Percentiles rank a stretch among this genome's conserved stretches.
Evolutionary conservation across 1,140 invertebrate species (phyloP).

Genomic region (Caerostris darwini): DNA sequence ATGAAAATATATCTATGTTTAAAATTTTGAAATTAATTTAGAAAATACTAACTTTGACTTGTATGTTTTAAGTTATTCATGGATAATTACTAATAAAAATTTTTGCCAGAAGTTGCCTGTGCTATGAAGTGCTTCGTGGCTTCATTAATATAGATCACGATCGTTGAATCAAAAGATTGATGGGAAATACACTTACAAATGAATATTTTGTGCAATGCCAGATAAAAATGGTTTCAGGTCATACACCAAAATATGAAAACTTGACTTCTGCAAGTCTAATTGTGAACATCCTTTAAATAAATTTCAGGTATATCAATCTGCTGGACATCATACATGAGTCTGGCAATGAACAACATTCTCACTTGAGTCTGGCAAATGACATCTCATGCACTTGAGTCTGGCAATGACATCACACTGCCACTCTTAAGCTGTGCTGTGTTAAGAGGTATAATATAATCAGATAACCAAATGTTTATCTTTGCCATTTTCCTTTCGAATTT

Average conservation of each 20-base stretch:
- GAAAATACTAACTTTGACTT: too few relatives aligned
- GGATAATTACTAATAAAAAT: neutral
- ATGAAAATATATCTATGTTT: too few relatives aligned
- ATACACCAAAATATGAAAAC: constrained; percentile 71
- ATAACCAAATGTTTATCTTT: constrained; percentile 59
- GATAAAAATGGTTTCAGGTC: constrained; percentile 75
- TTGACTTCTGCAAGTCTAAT: constrained; percentile 74
- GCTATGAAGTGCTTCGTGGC: constrained; percentile 76
- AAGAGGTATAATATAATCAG: constrained; percentile 76
- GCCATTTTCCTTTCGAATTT: constrained; percentile 55
- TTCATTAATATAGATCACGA: constrained; percentile 18
- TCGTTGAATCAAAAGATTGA: constrained; percentile 28
- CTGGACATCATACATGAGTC: constrained; percentile 76
- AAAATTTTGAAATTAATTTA: too few relatives aligned
- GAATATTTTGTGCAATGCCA: constrained; percentile 69
- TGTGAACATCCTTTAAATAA: constrained; percentile 77
- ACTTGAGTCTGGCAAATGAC: constrained; percentile 71
- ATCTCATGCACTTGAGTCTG: constrained; percentile 76
- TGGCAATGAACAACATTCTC: constrained; percentile 72
- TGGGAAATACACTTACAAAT: constrained; percentile 42
- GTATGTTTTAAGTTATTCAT: too few relatives aligned
- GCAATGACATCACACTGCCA: constrained; percentile 76
- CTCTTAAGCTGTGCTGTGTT: constrained; percentile 75
- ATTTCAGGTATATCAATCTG: constrained; percentile 72
- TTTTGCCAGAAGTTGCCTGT: constrained; percentile 76